Percentiles rank a stretch among this genome's conserved stretches.
Evolutionary conservation across 2,888 invertebrate species (phyloP).

Genomic region (Lithophane semibrunnea): DNA sequence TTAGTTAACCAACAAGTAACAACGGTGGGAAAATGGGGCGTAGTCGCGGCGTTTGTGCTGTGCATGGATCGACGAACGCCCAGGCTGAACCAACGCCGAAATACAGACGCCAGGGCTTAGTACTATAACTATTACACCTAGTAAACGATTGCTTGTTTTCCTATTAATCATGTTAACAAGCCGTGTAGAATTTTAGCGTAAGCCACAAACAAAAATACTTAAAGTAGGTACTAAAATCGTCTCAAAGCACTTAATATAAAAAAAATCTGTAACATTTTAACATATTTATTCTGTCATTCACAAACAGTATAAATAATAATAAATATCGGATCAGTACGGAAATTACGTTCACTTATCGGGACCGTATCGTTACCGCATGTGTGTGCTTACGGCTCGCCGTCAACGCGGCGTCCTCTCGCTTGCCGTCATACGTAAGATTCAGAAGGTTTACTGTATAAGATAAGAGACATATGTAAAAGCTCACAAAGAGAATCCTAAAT

Average conservation of each 20-base stretch:
- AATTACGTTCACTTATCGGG: conserved; percentile 64
- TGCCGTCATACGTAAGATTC: not conserved
- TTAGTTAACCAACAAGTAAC: not conserved
- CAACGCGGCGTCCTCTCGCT: conserved; percentile 57
- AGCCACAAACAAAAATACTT: not conserved
- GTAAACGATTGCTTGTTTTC: not conserved
- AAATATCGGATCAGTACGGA: conserved; percentile 62
- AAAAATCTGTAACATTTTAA: conserved; percentile 27
- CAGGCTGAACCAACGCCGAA: not conserved
- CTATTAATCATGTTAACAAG: not conserved
- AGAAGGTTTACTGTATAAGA: conserved; percentile 35
- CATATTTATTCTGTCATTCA: conserved; percentile 36
- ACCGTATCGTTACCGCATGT: conserved; percentile 63
- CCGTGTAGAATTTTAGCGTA: not conserved
- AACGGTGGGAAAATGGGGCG: not conserved
- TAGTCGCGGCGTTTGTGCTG: not conserved
- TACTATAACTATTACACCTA: not conserved
- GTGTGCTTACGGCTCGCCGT: conserved; percentile 54
- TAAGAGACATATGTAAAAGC: not conserved
- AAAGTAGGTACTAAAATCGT: not conserved
- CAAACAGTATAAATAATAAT: conserved; percentile 59
- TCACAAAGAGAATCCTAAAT: too few relatives aligned
- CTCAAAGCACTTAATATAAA: not conserved
- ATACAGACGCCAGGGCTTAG: not conserved
- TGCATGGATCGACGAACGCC: not conserved